Percentiles rank a stretch among this genome's conserved stretches.
phyloP scores from a whole-genome alignment of 2,113 vertebrate species.

The Meriones unguiculatus region DNA sequence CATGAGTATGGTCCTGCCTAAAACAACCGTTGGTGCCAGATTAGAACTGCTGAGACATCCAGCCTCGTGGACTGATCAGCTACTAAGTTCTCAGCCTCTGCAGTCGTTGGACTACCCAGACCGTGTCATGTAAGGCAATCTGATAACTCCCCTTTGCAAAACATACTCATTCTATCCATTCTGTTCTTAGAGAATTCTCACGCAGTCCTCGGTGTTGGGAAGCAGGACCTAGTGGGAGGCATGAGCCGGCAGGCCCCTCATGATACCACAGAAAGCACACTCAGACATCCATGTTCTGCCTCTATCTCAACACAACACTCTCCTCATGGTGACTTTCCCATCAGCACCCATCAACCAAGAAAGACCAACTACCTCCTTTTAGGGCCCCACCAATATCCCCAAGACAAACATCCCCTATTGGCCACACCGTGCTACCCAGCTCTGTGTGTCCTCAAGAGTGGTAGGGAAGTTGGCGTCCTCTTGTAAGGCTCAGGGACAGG shows the following conservation, averaged over 20 bases:
- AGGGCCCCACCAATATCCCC: not conserved
- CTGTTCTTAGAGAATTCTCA: not conserved
- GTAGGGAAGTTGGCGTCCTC: not conserved
- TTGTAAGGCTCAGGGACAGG: not conserved
- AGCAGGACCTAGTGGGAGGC: not conserved
- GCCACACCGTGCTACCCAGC: too few relatives aligned
- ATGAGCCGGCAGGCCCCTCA: not conserved
- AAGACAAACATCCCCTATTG: not conserved
- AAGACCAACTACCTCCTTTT: not conserved
- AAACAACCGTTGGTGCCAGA: not conserved
- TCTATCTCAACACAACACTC: not conserved
- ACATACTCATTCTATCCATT: not conserved
- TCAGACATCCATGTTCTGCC: not conserved
- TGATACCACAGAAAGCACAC: not conserved
- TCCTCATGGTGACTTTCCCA: rapidly evolving
- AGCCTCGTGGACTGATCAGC: not conserved
- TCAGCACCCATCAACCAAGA: not conserved
- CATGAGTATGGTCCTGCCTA: not conserved
- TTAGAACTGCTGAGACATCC: not conserved
- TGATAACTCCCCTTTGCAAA: not conserved
- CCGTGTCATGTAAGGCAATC: not conserved
- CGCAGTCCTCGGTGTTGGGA: not conserved
- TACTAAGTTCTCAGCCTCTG: not conserved
- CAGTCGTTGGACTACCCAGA: not conserved
- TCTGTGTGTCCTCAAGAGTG: not conserved